Base-by-base conservation (phyloP, 2,797 vertebrate genomes). In the Amazona ochrocephala region DNA sequence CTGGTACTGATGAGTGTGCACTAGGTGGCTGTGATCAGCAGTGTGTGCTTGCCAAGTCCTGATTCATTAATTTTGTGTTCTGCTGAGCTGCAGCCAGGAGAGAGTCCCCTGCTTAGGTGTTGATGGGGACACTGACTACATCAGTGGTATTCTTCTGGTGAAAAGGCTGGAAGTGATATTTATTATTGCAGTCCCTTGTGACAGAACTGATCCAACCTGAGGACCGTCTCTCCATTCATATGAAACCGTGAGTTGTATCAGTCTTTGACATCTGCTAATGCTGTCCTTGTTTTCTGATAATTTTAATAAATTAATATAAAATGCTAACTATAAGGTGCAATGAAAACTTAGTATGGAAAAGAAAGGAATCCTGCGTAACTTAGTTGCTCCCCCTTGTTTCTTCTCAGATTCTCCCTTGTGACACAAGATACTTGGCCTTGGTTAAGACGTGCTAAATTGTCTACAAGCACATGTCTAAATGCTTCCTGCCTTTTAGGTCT, bases 11-110 rank as follows among this genome's bases (percentile, higher is more conserved):
- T 93, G 91, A 93, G 91, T 77, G 70, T 81, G 88, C 48, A 23
- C 66, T 74, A 39, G 77, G 78, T 89, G 89, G 70, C 80, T 94
- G 83, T 56, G 84, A 97, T 95, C 93, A 96, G 94, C 95, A 88
- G 84, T 2, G 8, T 89, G 76, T 81, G 62, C 78, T 84, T 93
- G 92, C 96, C 94, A 93, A 94, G 89, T 75, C 92, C 81, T 84
- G 83, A 94, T 76, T 94, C 94, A 90, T 68, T 92, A 53, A 84
- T 84, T 95, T 93, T 1, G 8, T 7, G 3, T 95, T 94, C 96
- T 96, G 78, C 81, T 93, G 93, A 89, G 74, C 89, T 86, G 67
- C 71, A 87, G 51, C 86, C 87, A 22, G 74, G 81, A 81, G 41
- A 95, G 61, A 89, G 68, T 85, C 41, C 67, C 61, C 56, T 84